Base-by-base conservation (phyloP, 1,140 invertebrate genomes). In the Phenacoccus solenopsis region DNA sequence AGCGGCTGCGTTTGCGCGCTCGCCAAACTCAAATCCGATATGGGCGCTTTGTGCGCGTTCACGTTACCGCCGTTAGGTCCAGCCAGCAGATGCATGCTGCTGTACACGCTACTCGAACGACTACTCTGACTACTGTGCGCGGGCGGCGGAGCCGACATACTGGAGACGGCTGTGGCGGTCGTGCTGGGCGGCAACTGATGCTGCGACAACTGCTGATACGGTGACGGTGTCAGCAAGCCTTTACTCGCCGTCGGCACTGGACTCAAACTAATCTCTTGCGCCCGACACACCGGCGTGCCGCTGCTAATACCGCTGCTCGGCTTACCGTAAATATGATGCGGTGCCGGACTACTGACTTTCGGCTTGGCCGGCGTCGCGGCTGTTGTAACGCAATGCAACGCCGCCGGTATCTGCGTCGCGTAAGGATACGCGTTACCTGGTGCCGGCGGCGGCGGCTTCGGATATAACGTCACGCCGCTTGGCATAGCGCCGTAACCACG, bases 281-380 rank as follows among this genome's bases (percentile, higher is more conserved):
- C 77, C 73, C 85, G 76, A 77, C 84, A 81, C 70, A 86, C 79
- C 71, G 85, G 82, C 72, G 86, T 82, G 73, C 87, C 81, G 73
- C 83, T 77, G 78, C 85, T 81, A 74, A 86, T 82, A 67, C 86
- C 80, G 74, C 84, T 83, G 72, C 82, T 83, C 7, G 87, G 87
- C 77, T 88, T 89, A 3, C 87, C 85, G 76, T 89, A 90, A 70
- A 90, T 86, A 72, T 91, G 87, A 49, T 85, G 86, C n/a, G 88
- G 87, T 67, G 88, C 87, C 3, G 89, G 89, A 76, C 87, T 89
- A 73, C 85, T 88, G 12, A 90, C 88, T 80, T 89, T 90, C 1
- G 87, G 85, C 75, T 89, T 89, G 0, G 82, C 81, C 30, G 24
- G 71, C 73, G 70, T 57, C 56, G 61, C 68, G 35, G 3, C 32